Evolutionary conservation across 2,888 invertebrate species (phyloP).

Genomic region (Agonopterix heracliana): DNA sequence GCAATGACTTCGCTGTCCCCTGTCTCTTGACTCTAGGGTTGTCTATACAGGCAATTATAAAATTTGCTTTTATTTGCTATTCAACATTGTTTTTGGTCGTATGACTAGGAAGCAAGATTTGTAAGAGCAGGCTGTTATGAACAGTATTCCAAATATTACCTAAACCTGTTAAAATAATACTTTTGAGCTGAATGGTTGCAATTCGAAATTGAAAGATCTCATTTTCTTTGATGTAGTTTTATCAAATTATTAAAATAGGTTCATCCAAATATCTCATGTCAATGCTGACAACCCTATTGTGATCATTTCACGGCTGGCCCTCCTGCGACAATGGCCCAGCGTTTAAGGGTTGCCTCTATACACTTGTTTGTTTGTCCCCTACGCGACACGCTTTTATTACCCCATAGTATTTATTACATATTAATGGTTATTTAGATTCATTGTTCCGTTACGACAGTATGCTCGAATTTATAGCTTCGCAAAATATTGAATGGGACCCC

Average conservation of each 20-base stretch:
- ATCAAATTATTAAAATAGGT: no score
- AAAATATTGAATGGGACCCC: slow-evolving; percentile 60
- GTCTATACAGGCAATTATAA: no score
- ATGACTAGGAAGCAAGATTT: neutral
- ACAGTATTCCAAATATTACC: no score
- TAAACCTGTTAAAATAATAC: no score
- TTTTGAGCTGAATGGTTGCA: no score
- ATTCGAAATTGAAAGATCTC: no score
- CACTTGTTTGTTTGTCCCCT: slow-evolving; percentile 75
- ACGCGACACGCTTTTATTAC: slow-evolving; percentile 62
- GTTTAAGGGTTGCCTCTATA: slow-evolving; percentile 60
- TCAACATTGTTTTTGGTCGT: neutral
- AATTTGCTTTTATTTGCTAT: neutral
- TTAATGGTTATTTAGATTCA: slow-evolving; percentile 77
- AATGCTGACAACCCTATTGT: neutral
- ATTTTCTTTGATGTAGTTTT: no score
- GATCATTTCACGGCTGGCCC: slow-evolving; percentile 45
- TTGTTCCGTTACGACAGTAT: slow-evolving; percentile 71
- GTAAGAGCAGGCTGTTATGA: no score
- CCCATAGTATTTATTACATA: slow-evolving; percentile 76
- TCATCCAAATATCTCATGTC: neutral
- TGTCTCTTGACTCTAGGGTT: slow-evolving; percentile 15
- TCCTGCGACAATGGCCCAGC: slow-evolving; percentile 44
- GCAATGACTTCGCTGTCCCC: slow-evolving; percentile 37
- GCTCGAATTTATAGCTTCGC: slow-evolving; percentile 70